Percentiles rank a stretch among this genome's conserved stretches.
Conservation (phyloP, 2,113 vertebrate genomes). For the Potamarius usumacintae region DNA sequence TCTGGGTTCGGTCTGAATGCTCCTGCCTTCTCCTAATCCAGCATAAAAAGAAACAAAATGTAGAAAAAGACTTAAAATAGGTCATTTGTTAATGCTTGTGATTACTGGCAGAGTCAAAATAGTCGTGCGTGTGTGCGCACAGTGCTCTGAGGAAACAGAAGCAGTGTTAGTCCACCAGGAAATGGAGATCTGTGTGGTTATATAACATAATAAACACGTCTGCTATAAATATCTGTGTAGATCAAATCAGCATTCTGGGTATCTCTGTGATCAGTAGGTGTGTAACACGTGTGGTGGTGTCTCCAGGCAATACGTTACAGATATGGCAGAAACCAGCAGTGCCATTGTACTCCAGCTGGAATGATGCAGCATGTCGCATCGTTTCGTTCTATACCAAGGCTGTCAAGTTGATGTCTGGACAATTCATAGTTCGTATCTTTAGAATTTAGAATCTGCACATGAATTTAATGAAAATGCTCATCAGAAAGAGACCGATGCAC, state of each 20-base stretch:
- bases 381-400: too few species aligned
- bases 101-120: not conserved
- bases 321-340: not conserved
- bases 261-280: not conserved
- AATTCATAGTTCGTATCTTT: too few species aligned
- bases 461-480: too few species aligned
- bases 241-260: not conserved
- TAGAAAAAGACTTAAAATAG: too few species aligned
- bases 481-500: too few species aligned
- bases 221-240: not conserved
- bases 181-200: not conserved
- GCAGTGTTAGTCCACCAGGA: not conserved
- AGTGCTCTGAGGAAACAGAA: not conserved
- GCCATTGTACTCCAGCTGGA: too few species aligned
- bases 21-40: too few species aligned
- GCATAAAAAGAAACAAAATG: not conserved
- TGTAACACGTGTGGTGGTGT: not conserved
- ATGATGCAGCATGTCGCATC: too few species aligned
- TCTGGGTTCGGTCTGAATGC: too few species aligned
- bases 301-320: not conserved
- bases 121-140: not conserved
- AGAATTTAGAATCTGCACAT: too few species aligned
- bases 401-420: too few species aligned
- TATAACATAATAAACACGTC: not conserved
- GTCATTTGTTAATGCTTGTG: too few species aligned